Evolutionary conservation across 2,113 vertebrate genomes (phyloP).

Genomic region (Xenopus laevis): DNA sequence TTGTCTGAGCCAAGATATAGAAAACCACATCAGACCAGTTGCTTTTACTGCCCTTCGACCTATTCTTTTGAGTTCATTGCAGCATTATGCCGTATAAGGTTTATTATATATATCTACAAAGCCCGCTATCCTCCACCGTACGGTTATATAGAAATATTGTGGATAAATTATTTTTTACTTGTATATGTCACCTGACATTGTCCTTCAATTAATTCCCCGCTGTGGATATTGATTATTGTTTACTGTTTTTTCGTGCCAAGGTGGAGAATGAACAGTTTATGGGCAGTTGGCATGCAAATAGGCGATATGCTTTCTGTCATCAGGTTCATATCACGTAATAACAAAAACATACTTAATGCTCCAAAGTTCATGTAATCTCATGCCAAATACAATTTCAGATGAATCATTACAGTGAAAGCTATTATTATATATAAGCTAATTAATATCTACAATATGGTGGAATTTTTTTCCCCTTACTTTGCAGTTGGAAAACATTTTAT

Average conservation of each 20-base stretch:
- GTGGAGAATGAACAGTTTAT: not conserved
- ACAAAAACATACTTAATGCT: not conserved
- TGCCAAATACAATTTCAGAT: too few species aligned
- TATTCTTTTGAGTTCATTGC: conserved; percentile 7
- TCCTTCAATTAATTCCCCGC: not conserved
- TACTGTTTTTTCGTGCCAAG: conserved; percentile 1
- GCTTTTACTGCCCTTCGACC: conserved; percentile 2
- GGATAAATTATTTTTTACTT: not conserved
- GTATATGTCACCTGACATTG: not conserved
- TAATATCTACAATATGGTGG: too few species aligned
- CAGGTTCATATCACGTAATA: not conserved
- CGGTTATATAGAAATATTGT: not conserved
- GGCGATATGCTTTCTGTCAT: conserved; percentile 4
- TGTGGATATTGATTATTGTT: not conserved
- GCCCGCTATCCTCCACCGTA: too few species aligned
- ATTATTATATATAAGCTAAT: too few species aligned
- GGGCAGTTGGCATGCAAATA: not conserved
- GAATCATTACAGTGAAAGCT: too few species aligned
- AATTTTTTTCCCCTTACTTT: too few species aligned
- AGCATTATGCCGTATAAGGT: not conserved
- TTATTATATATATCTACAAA: not conserved
- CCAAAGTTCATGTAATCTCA: not conserved
- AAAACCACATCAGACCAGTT: not conserved
- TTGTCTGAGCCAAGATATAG: conserved; percentile 9
- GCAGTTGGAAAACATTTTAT: too few species aligned